Evolutionary conservation across 1,140 invertebrate genomes (phyloP).

Genomic region (Muscidifurax raptorellus): DNA sequence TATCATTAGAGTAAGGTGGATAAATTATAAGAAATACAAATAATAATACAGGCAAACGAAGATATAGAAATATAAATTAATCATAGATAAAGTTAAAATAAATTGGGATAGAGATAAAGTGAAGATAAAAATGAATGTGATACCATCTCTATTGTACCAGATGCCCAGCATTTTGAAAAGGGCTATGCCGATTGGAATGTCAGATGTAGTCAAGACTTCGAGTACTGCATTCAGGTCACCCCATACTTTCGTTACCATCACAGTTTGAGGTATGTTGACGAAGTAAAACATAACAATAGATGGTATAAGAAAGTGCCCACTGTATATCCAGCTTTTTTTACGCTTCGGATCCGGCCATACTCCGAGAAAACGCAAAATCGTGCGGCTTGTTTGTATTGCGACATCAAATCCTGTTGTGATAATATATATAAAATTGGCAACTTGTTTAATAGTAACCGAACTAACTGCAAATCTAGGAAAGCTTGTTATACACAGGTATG

Average conservation of each 20-base stretch:
- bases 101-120: too few relatives aligned
- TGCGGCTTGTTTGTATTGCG: slow-evolving; percentile 52
- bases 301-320: slow-evolving; percentile 4
- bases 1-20: too few relatives aligned
- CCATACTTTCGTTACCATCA: slow-evolving; percentile 38
- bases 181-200: slow-evolving; percentile 40
- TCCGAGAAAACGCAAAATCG: slow-evolving; percentile 50
- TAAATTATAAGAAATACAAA: too few relatives aligned
- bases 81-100: too few relatives aligned
- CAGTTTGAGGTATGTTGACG: slow-evolving; percentile 51
- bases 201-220: slow-evolving; percentile 44
- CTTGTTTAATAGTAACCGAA: not conserved
- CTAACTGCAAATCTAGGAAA: too few relatives aligned
- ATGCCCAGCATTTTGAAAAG: slow-evolving; percentile 45
- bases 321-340: not conserved
- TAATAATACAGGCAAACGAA: not conserved
- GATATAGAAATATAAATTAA: not conserved
- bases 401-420: slow-evolving; percentile 48
- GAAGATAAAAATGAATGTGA: not conserved
- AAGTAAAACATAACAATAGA: slow-evolving; percentile 30
- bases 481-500: not conserved
- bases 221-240: slow-evolving; percentile 53
- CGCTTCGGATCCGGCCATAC: slow-evolving; percentile 54
- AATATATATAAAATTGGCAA: not conserved
- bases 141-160: slow-evolving; percentile 49